Conservation (phyloP, 2,888 invertebrate genomes). For the Oscheius sp. region DNA sequence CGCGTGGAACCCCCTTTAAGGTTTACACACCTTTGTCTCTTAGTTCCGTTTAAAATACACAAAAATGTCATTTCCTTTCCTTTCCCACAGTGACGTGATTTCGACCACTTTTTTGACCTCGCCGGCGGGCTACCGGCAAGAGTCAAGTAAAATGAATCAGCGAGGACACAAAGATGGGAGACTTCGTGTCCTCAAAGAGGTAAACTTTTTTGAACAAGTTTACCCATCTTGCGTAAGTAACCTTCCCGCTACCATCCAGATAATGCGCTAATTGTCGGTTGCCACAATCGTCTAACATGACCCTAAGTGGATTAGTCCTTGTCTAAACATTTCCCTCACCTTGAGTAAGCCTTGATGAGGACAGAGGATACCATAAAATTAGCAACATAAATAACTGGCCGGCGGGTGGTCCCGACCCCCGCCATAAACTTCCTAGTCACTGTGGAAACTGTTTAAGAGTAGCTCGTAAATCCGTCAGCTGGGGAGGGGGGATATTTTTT, state of each 20-base stretch:
- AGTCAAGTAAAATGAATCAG: slow-evolving; percentile 5
- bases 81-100: background rate
- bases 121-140: background rate
- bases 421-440: background rate
- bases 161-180: background rate
- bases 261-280: slow-evolving; percentile 33
- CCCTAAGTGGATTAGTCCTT: slow-evolving; percentile 35
- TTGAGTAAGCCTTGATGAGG: no score
- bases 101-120: background rate
- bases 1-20: background rate
- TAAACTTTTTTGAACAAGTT: background rate
- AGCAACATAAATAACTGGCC: no score
- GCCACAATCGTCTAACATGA: slow-evolving; percentile 31
- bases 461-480: no score
- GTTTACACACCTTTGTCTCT: slow-evolving; percentile 33
- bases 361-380: no score
- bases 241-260: background rate
- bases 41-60: background rate
- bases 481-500: no score
- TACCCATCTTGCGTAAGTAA: background rate
- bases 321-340: background rate
- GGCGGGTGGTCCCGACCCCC: no score
- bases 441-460: background rate
- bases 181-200: background rate
- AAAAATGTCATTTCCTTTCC: background rate